Base-by-base conservation (phyloP, 1,140 invertebrate genomes). In the Zaprionus lachaisei region DNA sequence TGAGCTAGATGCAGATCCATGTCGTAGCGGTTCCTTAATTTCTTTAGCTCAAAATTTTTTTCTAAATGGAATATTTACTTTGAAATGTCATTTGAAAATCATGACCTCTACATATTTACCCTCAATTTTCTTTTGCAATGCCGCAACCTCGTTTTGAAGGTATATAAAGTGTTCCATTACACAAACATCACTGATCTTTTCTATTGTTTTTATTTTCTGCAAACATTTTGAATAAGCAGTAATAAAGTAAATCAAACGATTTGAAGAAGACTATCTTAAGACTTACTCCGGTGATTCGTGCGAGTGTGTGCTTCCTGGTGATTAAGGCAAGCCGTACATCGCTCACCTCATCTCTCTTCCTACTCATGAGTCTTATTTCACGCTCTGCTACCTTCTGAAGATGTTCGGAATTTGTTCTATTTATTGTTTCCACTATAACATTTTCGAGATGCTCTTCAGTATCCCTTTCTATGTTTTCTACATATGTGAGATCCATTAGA, bases 101-200 rank as follows among this genome's bases (percentile, higher is more conserved):
- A n/a, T n/a, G 6, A 6, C 15, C 1, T 6, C 3, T 11, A 34
- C 4, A 55, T 56, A 56, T n/a, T 56, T 57, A 92, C 91, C 91
- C 57, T 92, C 92, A n/a, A 92, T 71, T 77, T 92, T 92, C 38
- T 91, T 91, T 3, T 68, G 47, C 26, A 92, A 47, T 12, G 75
- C 38, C 5, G 72, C 34, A 0, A 79, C 65, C 28, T 92, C 72
- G 26, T 82, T 89, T 22, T 92, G 80, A 2, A 91, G 38, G 26
- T 41, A 3, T 14, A 85, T 72, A 28, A 79, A 92, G n/a, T 92
- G 77, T 2, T 37, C 51, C 47, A 92, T 26, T 26, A 5, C 66
- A 15, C 28, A 66, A 2, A 92, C 66, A 5, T 91, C 77, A 24
- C 72, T 80, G 3, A 92, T 51, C 38, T 77, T 49, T 37, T 87